Conservation (phyloP, 2,113 vertebrate species). For the Heliornis fulica region DNA sequence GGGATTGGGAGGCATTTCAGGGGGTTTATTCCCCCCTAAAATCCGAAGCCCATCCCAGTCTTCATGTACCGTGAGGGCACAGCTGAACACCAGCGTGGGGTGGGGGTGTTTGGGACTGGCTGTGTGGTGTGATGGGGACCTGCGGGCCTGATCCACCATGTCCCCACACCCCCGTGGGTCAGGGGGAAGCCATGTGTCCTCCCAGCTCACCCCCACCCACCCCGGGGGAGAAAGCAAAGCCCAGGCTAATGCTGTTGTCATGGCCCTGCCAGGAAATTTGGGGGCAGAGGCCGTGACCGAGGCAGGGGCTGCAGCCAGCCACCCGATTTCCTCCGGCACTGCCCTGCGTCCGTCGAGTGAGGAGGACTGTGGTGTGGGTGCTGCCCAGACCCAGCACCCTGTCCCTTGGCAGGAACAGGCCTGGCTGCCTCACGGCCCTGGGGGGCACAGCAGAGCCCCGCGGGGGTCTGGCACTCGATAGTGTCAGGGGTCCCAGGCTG, state of each 20-base stretch:
- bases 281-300: not conserved
- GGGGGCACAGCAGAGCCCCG: not conserved
- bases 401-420: not conserved
- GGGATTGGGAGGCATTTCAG: not conserved
- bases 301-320: not conserved
- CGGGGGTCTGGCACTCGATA: rapidly evolving
- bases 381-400: not conserved
- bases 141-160: not conserved
- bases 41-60: rapidly evolving
- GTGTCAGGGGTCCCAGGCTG: not conserved
- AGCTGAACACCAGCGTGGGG: rapidly evolving
- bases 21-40: not conserved
- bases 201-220: not conserved
- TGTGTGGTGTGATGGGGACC: not conserved
- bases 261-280: constrained; percentile 24
- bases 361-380: not conserved
- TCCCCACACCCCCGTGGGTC: rapidly evolving
- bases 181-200: not conserved
- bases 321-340: not conserved
- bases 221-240: not conserved
- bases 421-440: rapidly evolving
- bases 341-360: not conserved
- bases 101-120: rapidly evolving
- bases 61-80: rapidly evolving
- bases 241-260: not conserved